Percentiles rank a stretch among this genome's conserved stretches.
Conservation (phyloP, 1,140 invertebrate genomes). For the Brachionus rotundiformis region DNA sequence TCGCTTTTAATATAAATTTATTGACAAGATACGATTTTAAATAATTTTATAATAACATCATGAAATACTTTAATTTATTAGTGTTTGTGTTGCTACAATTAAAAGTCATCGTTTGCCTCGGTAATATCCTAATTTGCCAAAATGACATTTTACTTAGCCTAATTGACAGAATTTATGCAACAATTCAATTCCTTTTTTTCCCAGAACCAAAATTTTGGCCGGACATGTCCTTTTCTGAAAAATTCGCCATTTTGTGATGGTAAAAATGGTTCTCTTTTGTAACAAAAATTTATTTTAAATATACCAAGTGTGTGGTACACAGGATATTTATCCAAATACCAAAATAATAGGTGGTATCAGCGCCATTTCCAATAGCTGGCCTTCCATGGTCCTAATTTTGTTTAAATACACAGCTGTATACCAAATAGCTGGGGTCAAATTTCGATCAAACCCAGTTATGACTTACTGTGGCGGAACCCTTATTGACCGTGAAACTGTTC, state of each 20-base stretch:
- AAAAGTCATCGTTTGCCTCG: neutral
- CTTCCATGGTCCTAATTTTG: constrained; percentile 35
- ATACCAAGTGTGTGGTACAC: neutral
- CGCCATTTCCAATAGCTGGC: constrained; percentile 12
- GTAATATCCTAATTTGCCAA: too few relatives aligned
- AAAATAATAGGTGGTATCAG: constrained; percentile 45
- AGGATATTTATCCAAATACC: constrained; percentile 12
- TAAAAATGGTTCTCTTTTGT: neutral
- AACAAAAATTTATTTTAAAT: neutral
- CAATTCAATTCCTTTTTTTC: neutral
- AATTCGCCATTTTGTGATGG: constrained; percentile 23
- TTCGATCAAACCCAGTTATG: neutral
- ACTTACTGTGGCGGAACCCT: constrained; percentile 74
- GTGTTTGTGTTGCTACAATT: neutral
- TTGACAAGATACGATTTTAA: neutral
- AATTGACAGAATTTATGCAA: neutral
- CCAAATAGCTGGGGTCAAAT: neutral
- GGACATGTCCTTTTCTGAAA: constrained; percentile 7
- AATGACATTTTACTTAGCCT: neutral
- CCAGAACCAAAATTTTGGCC: neutral
- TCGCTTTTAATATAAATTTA: neutral
- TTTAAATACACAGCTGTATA: constrained; percentile 19
- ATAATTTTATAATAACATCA: neutral
- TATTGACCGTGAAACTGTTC: constrained; percentile 71
- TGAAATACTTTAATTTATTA: neutral